phyloP scores from a whole-genome alignment of 1,140 invertebrate genomes.

The Semibalanus balanoides region DNA sequence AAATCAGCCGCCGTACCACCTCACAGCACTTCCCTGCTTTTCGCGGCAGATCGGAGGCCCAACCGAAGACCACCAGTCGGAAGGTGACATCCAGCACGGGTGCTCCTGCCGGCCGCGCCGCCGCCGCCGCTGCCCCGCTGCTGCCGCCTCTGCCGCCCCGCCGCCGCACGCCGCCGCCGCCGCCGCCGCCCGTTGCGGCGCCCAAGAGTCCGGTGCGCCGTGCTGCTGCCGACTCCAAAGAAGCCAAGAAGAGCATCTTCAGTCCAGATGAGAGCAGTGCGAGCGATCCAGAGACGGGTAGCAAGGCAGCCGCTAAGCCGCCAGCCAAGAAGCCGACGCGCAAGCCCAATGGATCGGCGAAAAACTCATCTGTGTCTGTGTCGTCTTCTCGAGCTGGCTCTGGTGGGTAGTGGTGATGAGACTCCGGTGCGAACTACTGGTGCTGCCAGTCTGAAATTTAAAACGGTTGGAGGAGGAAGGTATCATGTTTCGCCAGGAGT shows the following conservation, averaged over 20 bases:
- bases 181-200: no score
- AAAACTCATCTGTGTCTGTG: background rate
- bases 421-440: no score
- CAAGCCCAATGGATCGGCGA: background rate
- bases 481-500: no score
- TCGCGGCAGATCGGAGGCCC: background rate
- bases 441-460: background rate
- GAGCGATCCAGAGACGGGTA: background rate
- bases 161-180: no score
- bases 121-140: no score
- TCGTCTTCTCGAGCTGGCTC: background rate
- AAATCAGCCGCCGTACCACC: no score
- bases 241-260: background rate
- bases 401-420: background rate
- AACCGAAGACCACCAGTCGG: background rate
- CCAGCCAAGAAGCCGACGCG: background rate
- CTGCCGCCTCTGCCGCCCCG: no score
- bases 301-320: background rate
- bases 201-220: background rate
- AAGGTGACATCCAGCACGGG: background rate
- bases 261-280: background rate
- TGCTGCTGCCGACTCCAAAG: background rate
- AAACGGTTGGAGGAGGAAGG: background rate
- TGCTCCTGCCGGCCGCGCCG: no score
- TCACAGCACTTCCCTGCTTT: no score